Base-by-base conservation (phyloP, 2,797 vertebrate genomes). In the Chelidonichthys spinosus region DNA sequence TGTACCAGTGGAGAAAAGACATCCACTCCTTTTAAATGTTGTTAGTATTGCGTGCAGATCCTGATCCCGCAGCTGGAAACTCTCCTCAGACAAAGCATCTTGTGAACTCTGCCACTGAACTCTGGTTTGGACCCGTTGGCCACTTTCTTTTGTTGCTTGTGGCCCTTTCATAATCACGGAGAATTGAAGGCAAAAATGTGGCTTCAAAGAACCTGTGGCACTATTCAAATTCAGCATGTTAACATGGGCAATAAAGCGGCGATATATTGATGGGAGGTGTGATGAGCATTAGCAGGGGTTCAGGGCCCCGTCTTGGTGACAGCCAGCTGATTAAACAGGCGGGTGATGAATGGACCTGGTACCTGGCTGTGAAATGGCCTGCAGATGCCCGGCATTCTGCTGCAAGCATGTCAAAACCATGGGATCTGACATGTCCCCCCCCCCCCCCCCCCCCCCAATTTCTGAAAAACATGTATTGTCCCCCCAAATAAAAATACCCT, bases 311-410 rank as follows among this genome's bases (percentile, higher is more conserved):
- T 50, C 71, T 76, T 58, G 82, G 81, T 86, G 88, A 85, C 89
- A 81, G 85, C 60, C 81, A 79, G 81, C 89, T 91, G 91, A 92
- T 91, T 90, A 93, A 92, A 91, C 86, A 85, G 74, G 40, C 9
- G 6, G 53, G 68, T 87, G 90, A 93, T 90, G 76, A 85, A 90
- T 89, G 79, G 71, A 72, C 53, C 17, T 72, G 68, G 54, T 76
- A 63, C 35, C 81, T 55, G 75, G 74, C 79, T 90, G 85, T 76
- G 85, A 85, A 87, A 77, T 69, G 63, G 25, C 74, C 82, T 62
- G 78, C 84, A 82, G 78, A 90, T 74, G 58, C 66, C 53, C 43
- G 1, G 64, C 74, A 65, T 87, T 90, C 70, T 87, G 82, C 69
- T 72, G 55, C 67, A 65, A 61, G 68, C 40, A 54, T 40, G 82